Base-by-base conservation (phyloP, 2,888 invertebrate species). In the Amorpha juglandis region DNA sequence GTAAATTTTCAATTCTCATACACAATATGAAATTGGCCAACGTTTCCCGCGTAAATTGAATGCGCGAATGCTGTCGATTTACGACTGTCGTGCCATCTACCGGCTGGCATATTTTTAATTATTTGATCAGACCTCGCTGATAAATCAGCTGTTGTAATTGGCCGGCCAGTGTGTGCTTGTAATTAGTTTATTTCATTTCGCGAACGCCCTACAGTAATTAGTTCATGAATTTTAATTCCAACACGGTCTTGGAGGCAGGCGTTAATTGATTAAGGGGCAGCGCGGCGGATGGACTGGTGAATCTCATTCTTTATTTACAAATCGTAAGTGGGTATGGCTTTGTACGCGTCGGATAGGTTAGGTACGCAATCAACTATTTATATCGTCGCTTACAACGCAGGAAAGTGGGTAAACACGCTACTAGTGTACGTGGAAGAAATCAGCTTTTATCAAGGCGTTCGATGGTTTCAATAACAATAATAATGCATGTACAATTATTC, bases 81-180 rank as follows among this genome's bases (percentile, higher is more conserved):
- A 88, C 81, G 77, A 78, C 72, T 64, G 67, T 66, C 74, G 73
- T 78, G 78, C 81, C 81, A 86, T 86, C 82, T 85, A 85, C 82
- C 80, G 80, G 74, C 75, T 69, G 77, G 82, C 74, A 81, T 81
- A 86, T 90, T 90, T 92, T 93, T 90, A 91, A 91, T 92, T 92
- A 91, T 91, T 92, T 92, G 91, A 92, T 92, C 91, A 86, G 84
- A 79, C 81, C 81, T 74, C 81, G 80, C 87, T 87, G 92, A 92
- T 93, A 92, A 90, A 91, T 91, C 86, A 85, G 78, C 78, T 69
- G 73, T 71, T 73, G 82, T 87, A 90, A 90, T 90, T 90, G 89
- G 86, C 74, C 73, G 79, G 75, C 79, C 82, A 74, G 80, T 81
- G 84, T 77, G 80, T 78, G 81, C 79, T 74, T 82, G 81, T 85